phyloP scores from a whole-genome alignment of 2,797 vertebrate species.

The Gadopsis bispinosus region DNA sequence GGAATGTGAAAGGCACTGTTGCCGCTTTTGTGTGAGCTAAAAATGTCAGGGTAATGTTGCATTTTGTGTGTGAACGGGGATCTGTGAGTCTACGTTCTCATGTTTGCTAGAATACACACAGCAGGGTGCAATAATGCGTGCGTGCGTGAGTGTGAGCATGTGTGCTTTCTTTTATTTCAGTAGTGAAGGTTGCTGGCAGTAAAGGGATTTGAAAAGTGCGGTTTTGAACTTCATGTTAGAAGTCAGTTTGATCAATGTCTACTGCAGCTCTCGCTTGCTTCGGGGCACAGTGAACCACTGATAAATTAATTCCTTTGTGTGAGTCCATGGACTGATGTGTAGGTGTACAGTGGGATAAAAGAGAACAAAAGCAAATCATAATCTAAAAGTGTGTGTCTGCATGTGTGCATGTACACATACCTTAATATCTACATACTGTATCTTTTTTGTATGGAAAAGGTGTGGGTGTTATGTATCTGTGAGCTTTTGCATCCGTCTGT shows the following conservation, averaged over 20 bases:
- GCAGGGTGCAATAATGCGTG: slow-evolving; percentile 38
- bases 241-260: slow-evolving; percentile 90
- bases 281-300: slow-evolving; percentile 83
- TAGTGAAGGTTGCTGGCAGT: slow-evolving; percentile 72
- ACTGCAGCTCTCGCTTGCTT: slow-evolving; percentile 84
- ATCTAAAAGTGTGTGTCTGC: slow-evolving; percentile 56
- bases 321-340: slow-evolving; percentile 79
- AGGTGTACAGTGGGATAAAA: slow-evolving; percentile 75
- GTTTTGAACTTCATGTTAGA: slow-evolving; percentile 87
- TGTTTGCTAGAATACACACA: slow-evolving; percentile 46
- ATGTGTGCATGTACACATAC: slow-evolving; percentile 28
- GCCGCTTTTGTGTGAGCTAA: slow-evolving; percentile 53
- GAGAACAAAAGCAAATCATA: slow-evolving; percentile 72
- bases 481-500: slow-evolving; percentile 43
- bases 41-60: slow-evolving; percentile 48
- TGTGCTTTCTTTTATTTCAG: slow-evolving; percentile 64
- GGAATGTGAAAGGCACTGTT: slow-evolving; percentile 28
- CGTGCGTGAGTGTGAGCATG: slow-evolving; percentile 6
- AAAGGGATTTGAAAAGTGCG: slow-evolving; percentile 82
- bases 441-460: slow-evolving; percentile 48
- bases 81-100: slow-evolving; percentile 29
- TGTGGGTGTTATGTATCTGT: slow-evolving; percentile 62
- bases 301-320: slow-evolving; percentile 84
- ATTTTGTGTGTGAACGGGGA: slow-evolving; percentile 38
- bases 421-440: slow-evolving; percentile 54